Percentiles rank a stretch among this genome's conserved stretches.
Conservation (phyloP, 1,140 invertebrate species). For the Littorina saxatilis region DNA sequence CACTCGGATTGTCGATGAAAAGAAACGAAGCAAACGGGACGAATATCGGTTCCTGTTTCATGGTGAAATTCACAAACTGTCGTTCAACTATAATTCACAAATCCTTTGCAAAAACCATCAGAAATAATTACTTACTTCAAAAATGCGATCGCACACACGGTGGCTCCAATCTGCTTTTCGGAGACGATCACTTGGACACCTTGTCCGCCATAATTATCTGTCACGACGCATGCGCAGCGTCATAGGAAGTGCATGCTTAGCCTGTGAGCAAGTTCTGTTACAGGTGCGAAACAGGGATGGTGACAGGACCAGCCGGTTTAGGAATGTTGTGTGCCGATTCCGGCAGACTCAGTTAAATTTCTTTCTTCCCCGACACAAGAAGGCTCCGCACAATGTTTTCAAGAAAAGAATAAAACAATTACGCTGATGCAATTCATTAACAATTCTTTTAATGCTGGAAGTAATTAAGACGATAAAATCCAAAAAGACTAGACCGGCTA, state of each 20-base stretch:
- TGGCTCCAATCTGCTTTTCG: neutral
- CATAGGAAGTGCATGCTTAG: slow-evolving; percentile 25
- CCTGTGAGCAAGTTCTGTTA: slow-evolving; percentile 13
- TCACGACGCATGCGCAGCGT: slow-evolving; percentile 32
- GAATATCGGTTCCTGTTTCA: neutral
- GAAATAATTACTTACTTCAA: neutral
- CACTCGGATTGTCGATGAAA: neutral
- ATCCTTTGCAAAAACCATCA: neutral
- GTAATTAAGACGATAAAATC: neutral
- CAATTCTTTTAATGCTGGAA: neutral
- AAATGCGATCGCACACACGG: neutral
- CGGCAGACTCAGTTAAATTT: neutral
- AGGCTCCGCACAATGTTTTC: neutral
- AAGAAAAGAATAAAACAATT: neutral
- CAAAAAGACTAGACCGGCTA: neutral
- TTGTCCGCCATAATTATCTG: slow-evolving; percentile 37
- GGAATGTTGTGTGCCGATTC: slow-evolving; percentile 8
- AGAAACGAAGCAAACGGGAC: neutral
- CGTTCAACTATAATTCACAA: neutral
- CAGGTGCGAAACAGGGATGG: no score
- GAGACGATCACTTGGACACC: neutral
- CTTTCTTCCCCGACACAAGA: neutral
- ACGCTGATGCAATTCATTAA: neutral
- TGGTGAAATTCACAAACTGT: neutral
- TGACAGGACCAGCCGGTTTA: neutral